A percentile compares a stretch with the other conserved stretches of the same genome.
Conservation (phyloP, 2,797 vertebrate genomes). For the Xiphorhynchus erythropygius region DNA sequence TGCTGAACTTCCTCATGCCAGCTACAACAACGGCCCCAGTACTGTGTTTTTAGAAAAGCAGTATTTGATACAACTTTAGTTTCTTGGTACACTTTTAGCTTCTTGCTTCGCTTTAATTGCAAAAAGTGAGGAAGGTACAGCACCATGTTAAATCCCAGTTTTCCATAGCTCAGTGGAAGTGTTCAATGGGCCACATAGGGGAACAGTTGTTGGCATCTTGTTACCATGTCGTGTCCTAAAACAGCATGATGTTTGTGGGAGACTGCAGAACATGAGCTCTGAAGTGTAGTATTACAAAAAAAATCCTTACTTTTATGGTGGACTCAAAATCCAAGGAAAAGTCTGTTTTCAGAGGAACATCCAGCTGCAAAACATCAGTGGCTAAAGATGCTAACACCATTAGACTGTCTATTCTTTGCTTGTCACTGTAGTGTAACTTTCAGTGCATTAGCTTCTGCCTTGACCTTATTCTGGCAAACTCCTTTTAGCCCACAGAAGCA, state of each 20-base stretch:
- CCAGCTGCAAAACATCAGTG: background rate
- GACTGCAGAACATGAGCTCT: background rate
- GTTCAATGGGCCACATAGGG: background rate
- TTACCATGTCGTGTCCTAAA: background rate
- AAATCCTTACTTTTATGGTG: background rate
- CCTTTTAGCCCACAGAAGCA: background rate
- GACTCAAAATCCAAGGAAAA: background rate
- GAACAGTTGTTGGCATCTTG: background rate
- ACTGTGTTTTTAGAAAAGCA: background rate
- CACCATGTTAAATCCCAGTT: background rate
- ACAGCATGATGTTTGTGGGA: fast-evolving
- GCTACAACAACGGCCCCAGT: background rate
- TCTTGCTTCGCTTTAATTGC: background rate
- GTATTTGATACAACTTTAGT: background rate
- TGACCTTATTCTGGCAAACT: conserved; percentile 31
- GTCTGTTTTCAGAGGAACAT: background rate
- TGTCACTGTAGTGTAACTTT: background rate
- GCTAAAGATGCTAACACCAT: background rate
- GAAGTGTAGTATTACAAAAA: background rate
- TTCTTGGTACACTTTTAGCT: background rate
- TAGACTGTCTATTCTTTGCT: background rate
- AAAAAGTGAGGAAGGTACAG: background rate
- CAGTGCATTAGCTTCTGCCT: background rate
- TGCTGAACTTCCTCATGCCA: background rate
- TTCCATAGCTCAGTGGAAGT: background rate